These are phyloP conservation scores for Hydrolagus affinis DNA, from an alignment of 2,113 vertebrate genomes.

Conservation along the genomic window DNA sequence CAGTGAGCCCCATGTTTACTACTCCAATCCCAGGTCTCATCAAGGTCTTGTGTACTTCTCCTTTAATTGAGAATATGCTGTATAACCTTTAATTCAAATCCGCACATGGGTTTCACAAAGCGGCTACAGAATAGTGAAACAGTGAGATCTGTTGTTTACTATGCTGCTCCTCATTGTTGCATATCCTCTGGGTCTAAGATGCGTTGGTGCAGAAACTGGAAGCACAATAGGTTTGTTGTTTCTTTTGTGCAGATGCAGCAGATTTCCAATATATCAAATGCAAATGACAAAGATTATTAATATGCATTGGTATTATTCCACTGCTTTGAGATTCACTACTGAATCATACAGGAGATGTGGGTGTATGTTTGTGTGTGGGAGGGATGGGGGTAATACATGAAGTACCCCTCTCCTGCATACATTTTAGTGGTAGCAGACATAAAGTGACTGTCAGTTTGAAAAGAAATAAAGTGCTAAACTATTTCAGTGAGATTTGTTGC, in stretches of 20 bases:
- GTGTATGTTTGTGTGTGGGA: too few species aligned
- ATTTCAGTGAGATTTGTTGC: background rate
- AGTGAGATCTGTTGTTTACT: background rate
- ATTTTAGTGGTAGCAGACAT: too few species aligned
- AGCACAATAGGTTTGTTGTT: conserved; percentile 5
- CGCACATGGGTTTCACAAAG: background rate
- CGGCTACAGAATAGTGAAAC: background rate
- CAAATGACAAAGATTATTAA: too few species aligned
- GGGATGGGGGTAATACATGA: background rate
- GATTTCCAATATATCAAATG: background rate
- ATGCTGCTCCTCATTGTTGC: background rate
- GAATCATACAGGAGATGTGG: background rate
- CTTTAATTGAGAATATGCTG: background rate
- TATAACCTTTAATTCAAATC: background rate
- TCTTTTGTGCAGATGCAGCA: background rate
- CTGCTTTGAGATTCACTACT: background rate
- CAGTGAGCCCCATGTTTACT: too few species aligned
- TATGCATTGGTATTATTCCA: background rate
- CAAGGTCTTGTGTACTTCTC: background rate
- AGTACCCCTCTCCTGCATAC: background rate
- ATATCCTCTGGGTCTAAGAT: too few species aligned
- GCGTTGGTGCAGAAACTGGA: background rate
- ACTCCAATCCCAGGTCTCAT: too few species aligned
- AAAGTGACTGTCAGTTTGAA: background rate
- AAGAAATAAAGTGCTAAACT: background rate